Evolutionary conservation across 1,140 invertebrate genomes (phyloP).

Genomic region (Macrocentrus cingulum): DNA sequence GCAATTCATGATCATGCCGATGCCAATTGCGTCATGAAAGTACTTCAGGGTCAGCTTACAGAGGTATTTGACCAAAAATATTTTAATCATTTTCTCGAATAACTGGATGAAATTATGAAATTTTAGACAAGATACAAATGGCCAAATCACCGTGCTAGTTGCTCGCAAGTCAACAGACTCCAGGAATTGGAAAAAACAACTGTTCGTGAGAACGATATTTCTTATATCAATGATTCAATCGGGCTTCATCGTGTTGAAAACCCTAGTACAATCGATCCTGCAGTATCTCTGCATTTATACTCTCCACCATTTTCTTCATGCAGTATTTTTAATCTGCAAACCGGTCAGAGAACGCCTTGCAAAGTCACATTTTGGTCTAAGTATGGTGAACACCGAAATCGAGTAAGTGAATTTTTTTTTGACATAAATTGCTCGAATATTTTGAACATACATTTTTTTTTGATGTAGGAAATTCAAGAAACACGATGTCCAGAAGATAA

Average conservation of each 20-base stretch:
- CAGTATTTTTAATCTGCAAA: constrained; percentile 87
- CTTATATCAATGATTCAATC: constrained; percentile 94
- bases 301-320: constrained; percentile 91
- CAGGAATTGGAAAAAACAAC: constrained; percentile 66
- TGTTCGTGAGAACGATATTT: constrained; percentile 76
- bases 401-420: constrained; percentile 16
- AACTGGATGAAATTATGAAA: constrained; percentile 9
- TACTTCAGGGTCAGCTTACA: constrained; percentile 70
- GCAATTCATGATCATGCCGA: constrained; percentile 96
- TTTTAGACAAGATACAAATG: constrained; percentile 72
- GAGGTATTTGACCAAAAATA: constrained; percentile 59
- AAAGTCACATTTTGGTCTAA: constrained; percentile 91
- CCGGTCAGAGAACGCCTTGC: constrained; percentile 70
- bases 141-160: constrained; percentile 59
- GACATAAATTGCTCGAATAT: too few species aligned
- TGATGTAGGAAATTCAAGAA: background rate
- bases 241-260: constrained; percentile 97
- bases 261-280: constrained; percentile 80
- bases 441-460: constrained; percentile 25
- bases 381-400: constrained; percentile 62
- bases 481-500: background rate
- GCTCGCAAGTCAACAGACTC: constrained; percentile 53
- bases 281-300: constrained; percentile 94
- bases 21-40: constrained; percentile 97
- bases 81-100: background rate